These are phyloP conservation scores for Ennomos quercinarius DNA, from an alignment of 2,888 invertebrate genomes.

Conservation along the genomic window DNA sequence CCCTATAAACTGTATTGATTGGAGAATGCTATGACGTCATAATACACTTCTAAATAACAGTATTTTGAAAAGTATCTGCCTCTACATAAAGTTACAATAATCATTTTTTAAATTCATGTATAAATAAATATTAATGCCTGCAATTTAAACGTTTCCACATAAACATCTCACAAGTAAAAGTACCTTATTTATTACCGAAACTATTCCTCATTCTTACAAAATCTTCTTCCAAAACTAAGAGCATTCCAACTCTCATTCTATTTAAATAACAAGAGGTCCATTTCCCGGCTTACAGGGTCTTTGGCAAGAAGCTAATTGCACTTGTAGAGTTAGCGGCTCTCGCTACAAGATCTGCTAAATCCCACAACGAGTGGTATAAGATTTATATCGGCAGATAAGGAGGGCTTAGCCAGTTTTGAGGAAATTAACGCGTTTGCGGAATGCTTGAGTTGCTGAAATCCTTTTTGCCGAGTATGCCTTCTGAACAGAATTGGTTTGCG, in stretches of 20 bases:
- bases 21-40: too few relatives aligned
- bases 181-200: too few relatives aligned
- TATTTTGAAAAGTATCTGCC: too few relatives aligned
- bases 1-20: too few relatives aligned
- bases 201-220: not conserved
- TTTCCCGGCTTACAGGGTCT: constrained; percentile 70
- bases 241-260: constrained; percentile 43
- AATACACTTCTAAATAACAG: too few relatives aligned
- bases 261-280: constrained; percentile 67
- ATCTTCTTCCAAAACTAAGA: constrained; percentile 12
- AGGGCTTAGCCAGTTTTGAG: constrained; percentile 49
- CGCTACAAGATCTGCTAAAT: constrained; percentile 66
- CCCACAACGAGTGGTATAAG: constrained; percentile 80
- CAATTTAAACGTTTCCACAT: too few relatives aligned
- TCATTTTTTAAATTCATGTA: too few relatives aligned
- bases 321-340: constrained; percentile 75
- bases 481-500: constrained; percentile 1
- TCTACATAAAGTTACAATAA: too few relatives aligned
- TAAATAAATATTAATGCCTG: too few relatives aligned
- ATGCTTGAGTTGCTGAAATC: constrained; percentile 43
- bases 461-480: constrained; percentile 9
- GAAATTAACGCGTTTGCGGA: constrained; percentile 75
- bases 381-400: constrained; percentile 74
- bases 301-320: constrained; percentile 77
- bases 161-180: not conserved